Percentiles rank a stretch among this genome's conserved stretches.
phyloP scores from a whole-genome alignment of 2,888 invertebrate genomes.

The Orthosia gracilis region DNA sequence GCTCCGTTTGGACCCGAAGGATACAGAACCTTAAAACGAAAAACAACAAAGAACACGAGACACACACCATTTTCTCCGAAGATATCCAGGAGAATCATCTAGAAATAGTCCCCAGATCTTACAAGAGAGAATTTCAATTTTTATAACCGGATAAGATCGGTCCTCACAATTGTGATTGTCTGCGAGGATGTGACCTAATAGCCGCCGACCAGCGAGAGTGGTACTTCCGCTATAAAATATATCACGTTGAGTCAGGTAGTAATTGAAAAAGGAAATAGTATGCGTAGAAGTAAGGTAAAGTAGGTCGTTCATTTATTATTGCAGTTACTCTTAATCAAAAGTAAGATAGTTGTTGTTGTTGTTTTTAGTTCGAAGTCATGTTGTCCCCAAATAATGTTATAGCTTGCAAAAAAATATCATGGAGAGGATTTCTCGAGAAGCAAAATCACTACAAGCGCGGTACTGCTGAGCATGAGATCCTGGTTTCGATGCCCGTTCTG shows the following conservation, averaged over 20 bases:
- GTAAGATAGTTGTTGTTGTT: no score
- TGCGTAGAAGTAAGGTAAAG: not conserved
- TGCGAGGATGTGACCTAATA: slow-evolving; percentile 60
- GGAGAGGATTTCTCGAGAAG: no score
- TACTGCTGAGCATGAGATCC: no score
- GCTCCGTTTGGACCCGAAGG: no score
- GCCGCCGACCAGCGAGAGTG: slow-evolving; percentile 34
- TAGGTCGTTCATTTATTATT: not conserved
- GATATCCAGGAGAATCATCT: not conserved
- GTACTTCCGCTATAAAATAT: slow-evolving; percentile 49
- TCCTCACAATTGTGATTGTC: slow-evolving; percentile 44
- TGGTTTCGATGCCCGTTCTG: no score
- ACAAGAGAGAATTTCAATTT: slow-evolving; percentile 49
- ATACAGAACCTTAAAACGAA: no score
- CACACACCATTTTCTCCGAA: not conserved
- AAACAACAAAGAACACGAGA: not conserved
- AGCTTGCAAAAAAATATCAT: no score
- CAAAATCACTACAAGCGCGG: no score
- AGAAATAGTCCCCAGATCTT: slow-evolving; percentile 1
- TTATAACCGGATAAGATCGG: slow-evolving; percentile 47
- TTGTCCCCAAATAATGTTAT: no score
- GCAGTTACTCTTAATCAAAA: no score
- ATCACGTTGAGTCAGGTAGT: not conserved
- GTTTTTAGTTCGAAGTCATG: no score
- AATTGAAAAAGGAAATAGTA: slow-evolving; percentile 6